Evolutionary conservation across 2,113 vertebrate genomes (phyloP), one percentile per base, ranked within the genome.

Genomic region (Notothenia rossii): DNA sequence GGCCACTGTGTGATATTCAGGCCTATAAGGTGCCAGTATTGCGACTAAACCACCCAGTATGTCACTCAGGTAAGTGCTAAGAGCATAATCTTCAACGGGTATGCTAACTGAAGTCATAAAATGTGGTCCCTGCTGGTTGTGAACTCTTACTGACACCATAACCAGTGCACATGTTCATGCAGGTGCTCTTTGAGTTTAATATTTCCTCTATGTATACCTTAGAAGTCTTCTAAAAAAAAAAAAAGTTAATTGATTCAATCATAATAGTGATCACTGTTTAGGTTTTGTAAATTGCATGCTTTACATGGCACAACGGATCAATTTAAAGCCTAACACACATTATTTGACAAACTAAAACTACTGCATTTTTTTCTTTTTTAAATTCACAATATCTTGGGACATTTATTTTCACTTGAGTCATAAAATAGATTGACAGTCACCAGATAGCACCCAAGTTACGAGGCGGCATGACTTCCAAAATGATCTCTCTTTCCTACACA

Each of bases 401-500:
- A 63, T 13, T 2, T 67, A 5, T 61, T 68, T 59, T 2, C 25
- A 48, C n/a, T 45, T 25, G 20, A 14, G 17, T 18, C 9, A 17
- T 53, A 50, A 46, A 1, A 18, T 11, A 10, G 17, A n/a, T 40
- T 3, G 64, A n/a, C 49, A 64, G 63, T 66, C 49, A 86, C 33
- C 65, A 79, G 77, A 50, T 75, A 81, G 78, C 66, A 75, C 73
- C 25, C 60, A 68, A 82, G 56, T 7, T 40, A 40, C 36, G 7
- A 40, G 65, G 46, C 75, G 70, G 33, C 40, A 64, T 29, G 3
- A 55, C 10, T 18, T 17, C 48, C 33, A 45, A 45, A 68, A 10
- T 33, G 22, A 70, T 64, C n/a, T 29, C 11, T 20, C 5, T 22
- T 40, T 10, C 33, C 67, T n/a, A 51, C 2, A 14, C 25, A 60